Evolutionary conservation across 37 sponge, comb jelly and placozoan species (phyloP).

Genomic region (Cladorhizidae sp.): DNA sequence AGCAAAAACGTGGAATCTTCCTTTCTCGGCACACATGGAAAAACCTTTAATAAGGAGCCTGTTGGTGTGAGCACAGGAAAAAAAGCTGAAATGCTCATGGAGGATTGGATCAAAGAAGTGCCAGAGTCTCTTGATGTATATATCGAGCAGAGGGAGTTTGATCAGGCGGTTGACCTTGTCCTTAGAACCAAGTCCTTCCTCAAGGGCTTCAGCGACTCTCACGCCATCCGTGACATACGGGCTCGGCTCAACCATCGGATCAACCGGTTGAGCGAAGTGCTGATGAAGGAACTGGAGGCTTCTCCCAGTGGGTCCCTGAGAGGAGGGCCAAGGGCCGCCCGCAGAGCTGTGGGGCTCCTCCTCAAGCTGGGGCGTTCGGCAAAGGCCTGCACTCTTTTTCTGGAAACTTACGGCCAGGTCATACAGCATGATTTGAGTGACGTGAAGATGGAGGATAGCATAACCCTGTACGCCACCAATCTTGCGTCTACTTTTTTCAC

Average conservation of each 20-base stretch:
- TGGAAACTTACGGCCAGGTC: constrained; percentile 72
- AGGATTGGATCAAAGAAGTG: constrained; percentile 85
- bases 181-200: constrained; percentile 53
- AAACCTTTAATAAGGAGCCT: constrained; percentile 1
- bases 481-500: constrained; percentile 75
- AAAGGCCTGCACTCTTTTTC: constrained; percentile 89
- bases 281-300: constrained; percentile 88
- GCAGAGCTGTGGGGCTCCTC: constrained; percentile 76
- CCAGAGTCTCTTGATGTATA: constrained; percentile 95
- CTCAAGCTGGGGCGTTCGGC: constrained; percentile 76
- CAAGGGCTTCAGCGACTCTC: constrained; percentile 67
- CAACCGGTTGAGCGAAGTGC: constrained; percentile 56
- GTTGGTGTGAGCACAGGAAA: not conserved
- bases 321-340: constrained; percentile 86
- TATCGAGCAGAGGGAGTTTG: constrained; percentile 97
- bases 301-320: constrained; percentile 76
- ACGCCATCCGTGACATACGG: constrained; percentile 68
- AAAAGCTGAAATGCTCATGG: constrained; percentile 20
- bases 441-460: constrained; percentile 89
- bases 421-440: constrained; percentile 64
- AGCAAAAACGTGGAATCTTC: not conserved
- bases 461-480: constrained; percentile 81
- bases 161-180: constrained; percentile 79
- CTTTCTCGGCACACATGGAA: not conserved
- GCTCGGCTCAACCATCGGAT: constrained; percentile 71